A percentile compares a stretch with the other conserved stretches of the same genome.
Evolutionary conservation across 2,888 invertebrate species (phyloP).

Genomic region (Drosophila nr. perissopoda): DNA sequence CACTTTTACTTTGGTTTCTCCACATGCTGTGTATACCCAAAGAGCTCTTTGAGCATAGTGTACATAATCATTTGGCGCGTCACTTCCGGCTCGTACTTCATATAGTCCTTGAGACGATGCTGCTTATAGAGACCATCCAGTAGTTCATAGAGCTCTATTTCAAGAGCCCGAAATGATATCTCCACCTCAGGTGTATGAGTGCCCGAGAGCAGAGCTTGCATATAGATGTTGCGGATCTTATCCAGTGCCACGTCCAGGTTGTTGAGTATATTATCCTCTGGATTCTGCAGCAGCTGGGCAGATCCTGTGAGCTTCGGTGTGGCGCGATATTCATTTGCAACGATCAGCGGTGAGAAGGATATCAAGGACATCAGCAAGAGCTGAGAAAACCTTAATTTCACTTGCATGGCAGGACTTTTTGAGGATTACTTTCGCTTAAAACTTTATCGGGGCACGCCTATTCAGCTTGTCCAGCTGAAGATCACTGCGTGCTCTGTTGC

Average conservation of each 20-base stretch:
- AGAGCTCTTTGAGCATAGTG: slow-evolving; percentile 80
- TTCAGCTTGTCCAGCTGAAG: slow-evolving; percentile 40
- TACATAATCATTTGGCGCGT: slow-evolving; percentile 82
- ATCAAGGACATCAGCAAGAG: slow-evolving; percentile 24
- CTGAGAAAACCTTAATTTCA: slow-evolving; percentile 1
- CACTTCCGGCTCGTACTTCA: slow-evolving; percentile 81
- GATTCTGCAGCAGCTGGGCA: slow-evolving; percentile 42
- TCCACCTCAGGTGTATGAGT: slow-evolving; percentile 78
- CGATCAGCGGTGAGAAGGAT: neutral
- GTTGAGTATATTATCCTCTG: slow-evolving; percentile 63
- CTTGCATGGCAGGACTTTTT: neutral
- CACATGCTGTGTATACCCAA: slow-evolving; percentile 73
- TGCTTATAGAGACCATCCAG: slow-evolving; percentile 75
- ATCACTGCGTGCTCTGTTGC: slow-evolving; percentile 68
- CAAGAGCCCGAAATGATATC: slow-evolving; percentile 66
- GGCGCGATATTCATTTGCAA: slow-evolving; percentile 50
- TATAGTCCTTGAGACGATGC: slow-evolving; percentile 77
- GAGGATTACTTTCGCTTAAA: neutral
- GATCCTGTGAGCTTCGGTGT: slow-evolving; percentile 71
- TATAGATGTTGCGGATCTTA: slow-evolving; percentile 76
- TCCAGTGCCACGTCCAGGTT: slow-evolving; percentile 70
- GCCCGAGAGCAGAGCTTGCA: slow-evolving; percentile 79
- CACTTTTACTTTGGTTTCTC: slow-evolving; percentile 28
- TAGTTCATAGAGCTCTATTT: slow-evolving; percentile 77
- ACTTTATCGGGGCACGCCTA: slow-evolving; percentile 61